phyloP scores from a whole-genome alignment of 1,140 invertebrate species.

The Vanessa atalanta region DNA sequence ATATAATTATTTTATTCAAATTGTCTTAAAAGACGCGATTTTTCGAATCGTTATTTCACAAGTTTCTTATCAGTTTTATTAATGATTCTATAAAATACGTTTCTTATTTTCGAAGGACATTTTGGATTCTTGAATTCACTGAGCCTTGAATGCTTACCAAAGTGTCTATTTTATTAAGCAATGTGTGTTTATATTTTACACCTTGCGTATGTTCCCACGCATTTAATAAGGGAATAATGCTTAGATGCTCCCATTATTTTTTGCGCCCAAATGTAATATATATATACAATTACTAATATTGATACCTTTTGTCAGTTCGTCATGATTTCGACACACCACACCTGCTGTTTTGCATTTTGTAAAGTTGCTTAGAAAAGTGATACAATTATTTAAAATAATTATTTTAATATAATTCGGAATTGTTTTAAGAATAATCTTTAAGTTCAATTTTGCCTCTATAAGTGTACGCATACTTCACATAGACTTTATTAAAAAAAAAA shows the following conservation, averaged over 20 bases:
- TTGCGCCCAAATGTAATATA: slow-evolving; percentile 20
- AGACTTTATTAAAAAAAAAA: no score
- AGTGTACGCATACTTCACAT: no score
- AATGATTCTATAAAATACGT: no score
- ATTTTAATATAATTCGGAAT: neutral
- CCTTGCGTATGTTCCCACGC: slow-evolving; percentile 55
- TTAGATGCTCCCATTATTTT: neutral
- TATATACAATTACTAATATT: slow-evolving; percentile 47
- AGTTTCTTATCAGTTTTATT: no score
- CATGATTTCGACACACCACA: slow-evolving; percentile 40
- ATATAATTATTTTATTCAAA: no score
- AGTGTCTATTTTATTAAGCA: neutral
- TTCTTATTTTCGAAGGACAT: neutral
- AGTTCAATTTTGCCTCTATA: no score
- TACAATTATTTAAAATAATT: neutral
- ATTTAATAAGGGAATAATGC: slow-evolving; percentile 27
- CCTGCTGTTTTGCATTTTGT: slow-evolving; percentile 38
- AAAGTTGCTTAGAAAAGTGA: slow-evolving; percentile 6
- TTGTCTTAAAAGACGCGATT: no score
- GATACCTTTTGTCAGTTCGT: slow-evolving; percentile 36
- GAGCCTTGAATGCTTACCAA: neutral
- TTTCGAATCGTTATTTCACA: no score
- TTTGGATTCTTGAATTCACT: neutral
- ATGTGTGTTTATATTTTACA: slow-evolving; percentile 26
- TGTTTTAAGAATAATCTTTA: no score